phyloP scores from a whole-genome alignment of 1,140 invertebrate genomes.

The Steinernema khuongi region DNA sequence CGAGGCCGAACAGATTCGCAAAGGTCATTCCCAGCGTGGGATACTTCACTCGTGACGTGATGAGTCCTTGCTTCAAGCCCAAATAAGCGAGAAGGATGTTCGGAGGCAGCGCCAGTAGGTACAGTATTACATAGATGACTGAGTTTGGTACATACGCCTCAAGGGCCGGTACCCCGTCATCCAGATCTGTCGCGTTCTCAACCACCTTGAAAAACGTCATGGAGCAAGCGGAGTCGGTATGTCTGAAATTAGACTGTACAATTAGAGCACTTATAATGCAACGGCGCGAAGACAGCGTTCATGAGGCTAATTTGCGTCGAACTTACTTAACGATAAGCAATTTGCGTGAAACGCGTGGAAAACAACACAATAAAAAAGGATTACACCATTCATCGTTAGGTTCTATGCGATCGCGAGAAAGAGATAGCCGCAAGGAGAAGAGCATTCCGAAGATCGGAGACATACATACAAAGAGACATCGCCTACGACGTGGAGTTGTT shows the following conservation, averaged over 20 bases:
- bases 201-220: slow-evolving; percentile 52
- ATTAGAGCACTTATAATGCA: background rate
- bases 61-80: slow-evolving; percentile 45
- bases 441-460: background rate
- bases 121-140: slow-evolving; percentile 48
- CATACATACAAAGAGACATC: background rate
- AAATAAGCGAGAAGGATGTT: slow-evolving; percentile 49
- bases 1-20: slow-evolving; percentile 47
- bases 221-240: background rate
- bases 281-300: background rate
- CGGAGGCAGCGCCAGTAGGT: slow-evolving; percentile 47
- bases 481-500: background rate
- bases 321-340: background rate
- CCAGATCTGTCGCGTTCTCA: slow-evolving; percentile 33
- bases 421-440: background rate
- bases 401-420: background rate
- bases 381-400: background rate
- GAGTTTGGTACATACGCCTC: slow-evolving; percentile 45
- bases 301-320: background rate
- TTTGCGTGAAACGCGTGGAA: background rate
- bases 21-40: slow-evolving; percentile 49
- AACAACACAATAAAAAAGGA: slow-evolving; percentile 16
- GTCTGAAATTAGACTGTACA: background rate
- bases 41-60: slow-evolving; percentile 46
- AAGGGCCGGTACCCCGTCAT: slow-evolving; percentile 29